Evolutionary conservation across 2,888 invertebrate genomes (phyloP), one percentile per base, ranked within the genome.

Genomic region (Brachypterus glaber): DNA sequence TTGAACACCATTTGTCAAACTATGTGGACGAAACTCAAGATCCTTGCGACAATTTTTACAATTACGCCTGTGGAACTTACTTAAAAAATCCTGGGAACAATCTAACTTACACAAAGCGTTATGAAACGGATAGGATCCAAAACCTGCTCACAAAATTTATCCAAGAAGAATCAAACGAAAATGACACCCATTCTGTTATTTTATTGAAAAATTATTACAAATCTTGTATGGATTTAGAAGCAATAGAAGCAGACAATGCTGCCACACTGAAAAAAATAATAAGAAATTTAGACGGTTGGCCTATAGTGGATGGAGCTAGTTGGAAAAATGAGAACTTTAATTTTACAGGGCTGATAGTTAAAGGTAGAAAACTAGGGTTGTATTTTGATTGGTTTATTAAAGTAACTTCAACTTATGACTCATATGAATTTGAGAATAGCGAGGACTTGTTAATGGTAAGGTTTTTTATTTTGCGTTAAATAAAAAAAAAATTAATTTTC

Each of bases 31-130:
- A 27, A 11, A 9, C 27, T 9, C 7, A 27, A 9, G 76, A 82
- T 44, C 83, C 83, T 0, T 84, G 83, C 53, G 79, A 82, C 46
- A 79, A 84, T 55, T 84, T 84, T 63, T 83, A 82, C 59, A 68
- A 76, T 47, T 83, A 79, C 55, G 73, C 82, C 1, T 84, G 84
- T 51, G 83, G 83, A 2, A 72, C 72, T 5, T 5, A 11, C 2
- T 82, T 81, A 58, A 62, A 80, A 18, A 72, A 73, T 7, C 16
- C 13, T 11, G 24, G 17, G 17, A 13, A 17, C 31, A 31, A 33
- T 27, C 40, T 35, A 11, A 39, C 32, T 7, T 24, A 35, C 12
- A 39, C 35, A 27, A 30, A 35, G 5, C 3, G 3, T 25, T 17
- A 21, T 11, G 32, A 40, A 13, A 25, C 36, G 11, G 18, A 18